Base-by-base conservation (phyloP, 2,113 vertebrate species). In the Ptilorrhoa leucosticta region DNA sequence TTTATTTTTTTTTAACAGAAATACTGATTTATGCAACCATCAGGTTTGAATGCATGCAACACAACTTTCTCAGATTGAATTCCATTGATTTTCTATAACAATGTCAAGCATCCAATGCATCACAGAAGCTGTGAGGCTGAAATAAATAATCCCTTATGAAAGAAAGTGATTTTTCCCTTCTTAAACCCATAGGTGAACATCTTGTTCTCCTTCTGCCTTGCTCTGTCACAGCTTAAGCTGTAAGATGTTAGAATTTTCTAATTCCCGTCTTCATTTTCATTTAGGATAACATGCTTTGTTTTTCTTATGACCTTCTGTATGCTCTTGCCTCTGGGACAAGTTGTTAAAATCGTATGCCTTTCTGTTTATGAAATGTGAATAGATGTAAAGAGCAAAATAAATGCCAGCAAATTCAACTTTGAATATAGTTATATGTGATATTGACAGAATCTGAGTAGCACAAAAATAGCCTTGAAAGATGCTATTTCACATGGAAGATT, bases 31-130 rank as follows among this genome's bases (percentile, higher is more conserved):
- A 98, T 98, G 92, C 75, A 91, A 94, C 96, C 92, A 50, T 97
- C 97, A 97, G 24, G 63, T 98, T 96, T 97, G 93, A 97, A 98
- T 97, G 96, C 94, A 97, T 95, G 94, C 93, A 98, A 96, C 93
- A 97, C 96, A 97, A 93, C 95, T 96, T 98, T 97, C 96, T 97
- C 73, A 97, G 97, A 98, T 98, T 98, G 97, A 98, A 97, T 98
- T 94, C 79, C 93, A 98, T 98, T 98, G 98, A 98, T 98, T 98
- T 98, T 98, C 98, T 97, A 97, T 98, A 98, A 97, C 93, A 95
- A 95, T 97, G 97, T 96, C 97, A 98, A 97, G 91, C 65, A 96
- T 97, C 97, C 97, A 97, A 87, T 97, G 96, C 94, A 97, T 98
- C 96, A 97, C 91, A 83, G 69, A 64, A 95, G 56, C 75, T 0